These are phyloP conservation scores for Hydrolagus affinis DNA, from an alignment of 2,113 vertebrate species.

Conservation along the genomic window DNA sequence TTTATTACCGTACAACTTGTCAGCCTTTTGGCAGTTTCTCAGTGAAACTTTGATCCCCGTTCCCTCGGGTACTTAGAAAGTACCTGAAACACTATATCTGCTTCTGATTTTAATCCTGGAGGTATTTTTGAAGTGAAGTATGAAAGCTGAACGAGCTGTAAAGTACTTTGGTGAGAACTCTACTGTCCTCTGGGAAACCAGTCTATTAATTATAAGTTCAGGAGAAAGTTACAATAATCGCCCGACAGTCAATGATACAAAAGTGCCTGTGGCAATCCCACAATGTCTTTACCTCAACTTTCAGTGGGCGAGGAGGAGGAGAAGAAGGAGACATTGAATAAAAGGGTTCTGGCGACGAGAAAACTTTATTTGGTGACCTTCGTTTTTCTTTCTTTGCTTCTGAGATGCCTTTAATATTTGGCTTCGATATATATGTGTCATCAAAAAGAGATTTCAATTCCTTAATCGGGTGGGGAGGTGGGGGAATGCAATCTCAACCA, in stretches of 20 bases:
- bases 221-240: neutral
- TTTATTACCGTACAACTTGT: neutral
- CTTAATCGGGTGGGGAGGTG: too few relatives aligned
- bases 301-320: neutral
- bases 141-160: neutral
- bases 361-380: neutral
- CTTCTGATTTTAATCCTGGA: neutral
- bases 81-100: slow-evolving; percentile 13
- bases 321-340: neutral
- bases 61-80: slow-evolving; percentile 17
- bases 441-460: neutral
- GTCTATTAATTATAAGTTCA: neutral
- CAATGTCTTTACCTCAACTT: neutral
- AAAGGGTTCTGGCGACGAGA: slow-evolving; percentile 6
- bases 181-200: neutral
- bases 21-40: neutral
- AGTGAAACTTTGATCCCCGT: neutral
- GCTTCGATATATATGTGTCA: slow-evolving; percentile 12
- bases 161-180: neutral
- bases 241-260: neutral
- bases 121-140: neutral
- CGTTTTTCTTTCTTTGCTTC: neutral
- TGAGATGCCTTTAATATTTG: neutral
- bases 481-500: neutral
- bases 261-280: neutral